phyloP scores from a whole-genome alignment of 2,113 vertebrate species.

The Tragelaphus scriptus region DNA sequence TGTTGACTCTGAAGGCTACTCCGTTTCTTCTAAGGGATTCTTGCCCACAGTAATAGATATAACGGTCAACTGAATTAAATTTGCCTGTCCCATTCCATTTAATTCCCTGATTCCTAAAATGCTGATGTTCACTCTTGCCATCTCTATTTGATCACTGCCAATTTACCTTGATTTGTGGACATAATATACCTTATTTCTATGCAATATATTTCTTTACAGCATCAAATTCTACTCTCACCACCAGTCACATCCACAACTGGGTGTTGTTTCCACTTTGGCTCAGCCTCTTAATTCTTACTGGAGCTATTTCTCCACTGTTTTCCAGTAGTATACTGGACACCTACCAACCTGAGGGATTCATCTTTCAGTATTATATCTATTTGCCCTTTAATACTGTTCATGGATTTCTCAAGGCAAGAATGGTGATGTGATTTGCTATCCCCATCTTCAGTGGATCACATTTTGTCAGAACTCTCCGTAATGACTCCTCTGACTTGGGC shows the following conservation, averaged over 20 bases:
- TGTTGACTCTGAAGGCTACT: not conserved
- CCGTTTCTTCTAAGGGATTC: not conserved
- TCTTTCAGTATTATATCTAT: not conserved
- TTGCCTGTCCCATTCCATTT: accelerated
- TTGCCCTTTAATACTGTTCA: not conserved
- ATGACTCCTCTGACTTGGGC: not conserved
- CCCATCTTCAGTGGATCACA: not conserved
- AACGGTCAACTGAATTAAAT: not conserved
- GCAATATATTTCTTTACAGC: not conserved
- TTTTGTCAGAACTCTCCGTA: not conserved
- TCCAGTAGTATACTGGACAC: not conserved
- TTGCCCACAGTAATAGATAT: not conserved
- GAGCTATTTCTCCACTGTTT: not conserved
- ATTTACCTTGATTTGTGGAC: not conserved
- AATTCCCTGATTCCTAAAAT: not conserved
- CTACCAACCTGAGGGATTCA: not conserved
- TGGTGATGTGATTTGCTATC: not conserved
- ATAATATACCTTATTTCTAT: accelerated
- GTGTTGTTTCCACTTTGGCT: not conserved
- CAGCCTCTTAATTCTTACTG: not conserved
- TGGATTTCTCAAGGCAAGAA: not conserved
- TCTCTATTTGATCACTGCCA: not conserved
- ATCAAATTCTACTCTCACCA: not conserved
- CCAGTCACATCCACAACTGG: not conserved
- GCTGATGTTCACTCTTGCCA: not conserved